phyloP scores from a whole-genome alignment of 2,113 vertebrate genomes.

The Murina feae region DNA sequence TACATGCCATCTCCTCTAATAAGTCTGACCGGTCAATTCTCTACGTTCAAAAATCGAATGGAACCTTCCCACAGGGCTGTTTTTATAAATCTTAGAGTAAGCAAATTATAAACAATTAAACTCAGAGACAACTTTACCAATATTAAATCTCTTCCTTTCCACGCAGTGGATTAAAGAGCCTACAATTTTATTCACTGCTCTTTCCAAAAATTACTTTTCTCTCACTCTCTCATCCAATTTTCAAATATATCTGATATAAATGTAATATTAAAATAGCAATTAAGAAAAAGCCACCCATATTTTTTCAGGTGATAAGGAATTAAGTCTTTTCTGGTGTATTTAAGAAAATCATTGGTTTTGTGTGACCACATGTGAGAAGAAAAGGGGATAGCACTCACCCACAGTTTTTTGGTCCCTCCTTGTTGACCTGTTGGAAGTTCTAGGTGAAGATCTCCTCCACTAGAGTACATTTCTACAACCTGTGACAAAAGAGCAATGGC shows the following conservation, averaged over 20 bases:
- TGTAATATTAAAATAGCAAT: not conserved
- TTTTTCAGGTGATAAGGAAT: not conserved
- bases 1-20: not conserved
- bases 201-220: not conserved
- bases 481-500: constrained; percentile 53
- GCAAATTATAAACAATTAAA: not conserved
- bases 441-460: constrained; percentile 96
- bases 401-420: constrained; percentile 92
- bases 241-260: not conserved
- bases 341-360: not conserved
- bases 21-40: not conserved
- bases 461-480: constrained; percentile 99
- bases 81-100: not conserved
- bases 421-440: constrained; percentile 98
- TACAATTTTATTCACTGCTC: not conserved
- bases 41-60: not conserved
- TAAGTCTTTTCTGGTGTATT: not conserved
- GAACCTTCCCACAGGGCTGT: not conserved
- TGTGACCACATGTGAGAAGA: not conserved
- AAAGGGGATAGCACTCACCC: constrained; percentile 83
- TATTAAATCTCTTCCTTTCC: not conserved
- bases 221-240: not conserved
- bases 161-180: not conserved
- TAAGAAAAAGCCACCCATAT: not conserved
- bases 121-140: constrained; percentile 11